These are phyloP conservation scores for Perodicticus potto DNA, from an alignment of 2,797 vertebrate genomes.

Conservation along the genomic window DNA sequence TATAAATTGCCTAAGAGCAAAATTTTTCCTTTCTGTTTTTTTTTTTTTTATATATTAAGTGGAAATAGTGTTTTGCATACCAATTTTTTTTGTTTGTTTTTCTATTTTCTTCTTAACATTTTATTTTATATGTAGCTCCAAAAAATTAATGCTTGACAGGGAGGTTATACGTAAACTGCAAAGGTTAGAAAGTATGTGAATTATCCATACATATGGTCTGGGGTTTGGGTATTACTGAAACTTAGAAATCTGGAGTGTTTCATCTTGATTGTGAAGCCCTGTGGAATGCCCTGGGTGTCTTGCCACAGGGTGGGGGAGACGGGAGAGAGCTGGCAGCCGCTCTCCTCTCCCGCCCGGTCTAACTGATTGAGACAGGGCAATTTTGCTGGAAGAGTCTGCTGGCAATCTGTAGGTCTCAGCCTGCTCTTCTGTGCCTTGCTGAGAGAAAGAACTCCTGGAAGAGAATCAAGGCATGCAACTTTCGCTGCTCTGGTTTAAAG, in stretches of 20 bases:
- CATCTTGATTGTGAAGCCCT: constrained; percentile 80
- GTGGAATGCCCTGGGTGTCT: constrained; percentile 79
- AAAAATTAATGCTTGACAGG: constrained; percentile 77
- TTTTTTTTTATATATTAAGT: constrained; percentile 69
- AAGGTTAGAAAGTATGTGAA: constrained; percentile 68
- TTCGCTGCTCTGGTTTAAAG: constrained; percentile 87
- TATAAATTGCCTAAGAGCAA: constrained; percentile 65
- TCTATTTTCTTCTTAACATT: constrained; percentile 45
- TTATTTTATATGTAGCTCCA: constrained; percentile 43
- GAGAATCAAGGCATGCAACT: constrained; percentile 88
- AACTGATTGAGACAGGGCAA: constrained; percentile 87
- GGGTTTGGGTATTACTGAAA: constrained; percentile 73
- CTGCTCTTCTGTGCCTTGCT: constrained; percentile 86
- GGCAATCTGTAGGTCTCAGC: constrained; percentile 88
- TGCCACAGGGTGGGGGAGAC: constrained; percentile 75
- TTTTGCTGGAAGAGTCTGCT: constrained; percentile 86
- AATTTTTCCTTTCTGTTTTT: constrained; percentile 57
- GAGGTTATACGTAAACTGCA: constrained; percentile 75
- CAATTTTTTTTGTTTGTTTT: background rate
- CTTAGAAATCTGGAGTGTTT: constrained; percentile 83
- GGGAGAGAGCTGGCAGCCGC: constrained; percentile 84
- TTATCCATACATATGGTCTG: constrained; percentile 62
- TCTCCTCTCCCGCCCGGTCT: constrained; percentile 85
- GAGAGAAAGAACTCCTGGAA: constrained; percentile 85
- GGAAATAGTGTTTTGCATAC: background rate